A percentile compares a stretch with the other conserved stretches of the same genome.
phyloP scores from a whole-genome alignment of 2,797 vertebrate genomes.

The Lycodopsis pacificus region DNA sequence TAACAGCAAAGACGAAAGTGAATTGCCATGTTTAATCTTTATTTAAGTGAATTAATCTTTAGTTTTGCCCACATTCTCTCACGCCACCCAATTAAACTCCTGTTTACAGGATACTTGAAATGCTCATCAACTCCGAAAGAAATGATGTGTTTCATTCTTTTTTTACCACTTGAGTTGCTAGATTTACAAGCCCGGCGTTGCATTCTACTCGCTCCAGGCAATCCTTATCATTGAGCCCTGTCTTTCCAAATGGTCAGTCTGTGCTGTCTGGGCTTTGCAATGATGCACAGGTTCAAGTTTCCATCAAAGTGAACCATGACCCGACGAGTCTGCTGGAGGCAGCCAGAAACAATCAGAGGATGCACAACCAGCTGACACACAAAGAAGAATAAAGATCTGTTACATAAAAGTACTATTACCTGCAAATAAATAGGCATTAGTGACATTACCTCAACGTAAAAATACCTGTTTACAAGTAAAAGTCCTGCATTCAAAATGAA shows the following conservation, averaged over 20 bases:
- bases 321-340: not conserved
- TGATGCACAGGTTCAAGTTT: not conserved
- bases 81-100: not conserved
- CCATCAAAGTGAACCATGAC: not conserved
- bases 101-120: not conserved
- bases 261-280: not conserved
- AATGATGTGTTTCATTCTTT: not conserved
- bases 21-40: not conserved
- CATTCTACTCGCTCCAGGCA: not conserved
- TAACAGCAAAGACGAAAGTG: not conserved
- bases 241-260: not conserved
- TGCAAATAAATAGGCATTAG: not conserved
- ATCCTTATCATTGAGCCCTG: not conserved
- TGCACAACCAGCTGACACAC: not conserved
- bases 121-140: not conserved
- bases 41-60: not conserved
- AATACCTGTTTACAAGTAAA: not conserved
- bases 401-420: too few species aligned
- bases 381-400: not conserved
- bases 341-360: not conserved
- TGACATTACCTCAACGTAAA: not conserved
- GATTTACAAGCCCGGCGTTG: not conserved
- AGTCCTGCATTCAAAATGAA: not conserved
- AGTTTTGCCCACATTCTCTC: not conserved
- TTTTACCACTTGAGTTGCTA: not conserved